These are phyloP conservation scores for Apoda limacodes DNA, from an alignment of 2,888 invertebrate genomes.

Conservation along the genomic window DNA sequence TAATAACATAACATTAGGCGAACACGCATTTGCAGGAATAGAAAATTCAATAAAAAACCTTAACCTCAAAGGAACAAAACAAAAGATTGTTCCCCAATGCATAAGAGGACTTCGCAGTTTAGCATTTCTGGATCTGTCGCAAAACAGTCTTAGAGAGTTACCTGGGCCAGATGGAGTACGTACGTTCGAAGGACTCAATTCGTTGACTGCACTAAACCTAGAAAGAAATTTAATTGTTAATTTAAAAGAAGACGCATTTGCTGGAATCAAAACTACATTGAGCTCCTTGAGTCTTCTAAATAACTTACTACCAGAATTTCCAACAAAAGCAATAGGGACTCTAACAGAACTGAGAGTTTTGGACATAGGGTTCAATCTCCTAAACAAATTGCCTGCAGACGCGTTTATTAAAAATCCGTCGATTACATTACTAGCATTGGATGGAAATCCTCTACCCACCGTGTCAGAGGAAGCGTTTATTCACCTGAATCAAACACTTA, in stretches of 20 bases:
- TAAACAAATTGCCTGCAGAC: constrained; percentile 82
- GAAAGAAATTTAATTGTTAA: constrained; percentile 88
- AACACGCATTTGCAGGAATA: constrained; percentile 80
- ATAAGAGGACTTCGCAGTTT: constrained; percentile 81
- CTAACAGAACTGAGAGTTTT: constrained; percentile 86
- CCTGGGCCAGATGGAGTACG: constrained; percentile 76
- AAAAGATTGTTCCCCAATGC: constrained; percentile 83
- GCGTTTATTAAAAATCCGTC: constrained; percentile 87
- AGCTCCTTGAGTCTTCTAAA: constrained; percentile 91
- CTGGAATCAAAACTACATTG: constrained; percentile 82
- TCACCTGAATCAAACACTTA: constrained; percentile 83
- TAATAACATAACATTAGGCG: constrained; percentile 82
- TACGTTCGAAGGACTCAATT: constrained; percentile 82
- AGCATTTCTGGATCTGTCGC: constrained; percentile 90
- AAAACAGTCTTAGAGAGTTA: constrained; percentile 86
- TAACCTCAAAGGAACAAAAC: constrained; percentile 88
- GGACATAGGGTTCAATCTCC: constrained; percentile 92
- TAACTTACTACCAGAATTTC: constrained; percentile 89
- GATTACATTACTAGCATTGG: constrained; percentile 87
- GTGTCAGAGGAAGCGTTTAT: constrained; percentile 83
- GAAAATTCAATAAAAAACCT: constrained; percentile 87
- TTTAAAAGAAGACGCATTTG: constrained; percentile 81
- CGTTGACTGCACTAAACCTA: constrained; percentile 87
- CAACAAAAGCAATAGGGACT: constrained; percentile 81
- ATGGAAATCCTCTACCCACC: constrained; percentile 90